Percentiles rank a stretch among this genome's conserved stretches.
Conservation (phyloP, 1,140 invertebrate genomes). For the Ceratitis capitata region DNA sequence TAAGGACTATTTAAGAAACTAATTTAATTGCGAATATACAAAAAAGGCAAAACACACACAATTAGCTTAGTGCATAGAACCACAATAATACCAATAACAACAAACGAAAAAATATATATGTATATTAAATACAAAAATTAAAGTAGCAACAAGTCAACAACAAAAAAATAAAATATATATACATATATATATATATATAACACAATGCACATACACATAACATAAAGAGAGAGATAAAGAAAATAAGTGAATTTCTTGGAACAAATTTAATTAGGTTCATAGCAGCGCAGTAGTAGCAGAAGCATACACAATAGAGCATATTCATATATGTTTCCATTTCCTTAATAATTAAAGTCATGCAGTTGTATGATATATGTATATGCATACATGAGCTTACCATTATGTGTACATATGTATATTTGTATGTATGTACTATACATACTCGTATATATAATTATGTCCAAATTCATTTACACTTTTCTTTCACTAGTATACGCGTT, state of each 20-base stretch:
- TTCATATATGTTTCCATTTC: slow-evolving; percentile 13
- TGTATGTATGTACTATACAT: too few relatives aligned
- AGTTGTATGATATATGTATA: slow-evolving; percentile 33
- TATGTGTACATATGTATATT: slow-evolving; percentile 37
- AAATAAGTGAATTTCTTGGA: slow-evolving; percentile 29
- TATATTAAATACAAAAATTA: neutral
- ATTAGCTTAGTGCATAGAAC: slow-evolving; percentile 17
- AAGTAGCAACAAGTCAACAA: neutral
- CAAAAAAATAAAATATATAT: neutral
- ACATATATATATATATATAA: too few relatives aligned
- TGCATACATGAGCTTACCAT: slow-evolving; percentile 19
- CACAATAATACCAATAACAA: slow-evolving; percentile 25
- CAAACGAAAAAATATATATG: slow-evolving; percentile 2
- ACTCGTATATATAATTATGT: slow-evolving; percentile 10
- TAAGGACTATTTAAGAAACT: slow-evolving; percentile 32
- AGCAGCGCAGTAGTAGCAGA: slow-evolving; percentile 2
- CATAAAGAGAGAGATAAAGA: neutral
- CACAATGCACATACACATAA: neutral
- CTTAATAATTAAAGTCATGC: slow-evolving; percentile 18
- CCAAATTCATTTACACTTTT: neutral
- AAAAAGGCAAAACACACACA: neutral
- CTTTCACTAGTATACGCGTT: neutral
- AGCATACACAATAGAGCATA: neutral
- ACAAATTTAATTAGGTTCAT: slow-evolving; percentile 35
- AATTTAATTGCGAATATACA: slow-evolving; percentile 14